Conservation (phyloP, 2,797 vertebrate species). For the Heteromormyrus szaboi region DNA sequence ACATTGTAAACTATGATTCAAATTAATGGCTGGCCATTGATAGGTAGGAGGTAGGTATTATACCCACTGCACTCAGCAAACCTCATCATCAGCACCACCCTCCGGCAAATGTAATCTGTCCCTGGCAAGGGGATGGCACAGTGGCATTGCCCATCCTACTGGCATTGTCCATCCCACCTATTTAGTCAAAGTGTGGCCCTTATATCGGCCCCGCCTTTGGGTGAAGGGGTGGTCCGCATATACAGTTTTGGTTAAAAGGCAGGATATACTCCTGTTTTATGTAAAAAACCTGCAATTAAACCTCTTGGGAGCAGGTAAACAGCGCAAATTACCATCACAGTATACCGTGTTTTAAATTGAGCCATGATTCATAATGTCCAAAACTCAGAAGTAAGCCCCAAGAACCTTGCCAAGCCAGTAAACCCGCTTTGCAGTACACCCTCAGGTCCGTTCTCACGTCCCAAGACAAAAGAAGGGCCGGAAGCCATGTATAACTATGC, state of each 20-base stretch:
- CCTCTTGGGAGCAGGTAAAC: neutral
- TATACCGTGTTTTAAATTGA: neutral
- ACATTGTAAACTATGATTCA: neutral
- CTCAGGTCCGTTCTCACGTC: no score
- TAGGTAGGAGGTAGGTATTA: neutral
- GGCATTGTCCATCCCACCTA: neutral
- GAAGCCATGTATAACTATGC: neutral
- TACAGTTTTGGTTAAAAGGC: neutral
- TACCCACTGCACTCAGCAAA: neutral
- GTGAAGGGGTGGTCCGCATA: neutral
- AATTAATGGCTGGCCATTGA: neutral
- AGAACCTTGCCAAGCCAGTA: neutral
- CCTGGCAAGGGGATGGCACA: neutral
- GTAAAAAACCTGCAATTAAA: neutral
- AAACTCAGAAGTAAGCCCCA: neutral
- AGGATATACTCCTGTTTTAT: neutral
- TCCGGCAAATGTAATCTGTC: neutral
- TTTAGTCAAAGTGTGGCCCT: neutral
- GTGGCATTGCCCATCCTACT: neutral
- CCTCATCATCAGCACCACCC: neutral
- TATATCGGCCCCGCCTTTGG: neutral
- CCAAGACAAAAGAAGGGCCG: neutral
- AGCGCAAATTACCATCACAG: neutral
- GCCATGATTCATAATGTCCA: neutral
- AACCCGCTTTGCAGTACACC: neutral